These are phyloP conservation scores for Rhagophthalmus giganteus DNA, from an alignment of 2,888 invertebrate species.

Conservation along the genomic window DNA sequence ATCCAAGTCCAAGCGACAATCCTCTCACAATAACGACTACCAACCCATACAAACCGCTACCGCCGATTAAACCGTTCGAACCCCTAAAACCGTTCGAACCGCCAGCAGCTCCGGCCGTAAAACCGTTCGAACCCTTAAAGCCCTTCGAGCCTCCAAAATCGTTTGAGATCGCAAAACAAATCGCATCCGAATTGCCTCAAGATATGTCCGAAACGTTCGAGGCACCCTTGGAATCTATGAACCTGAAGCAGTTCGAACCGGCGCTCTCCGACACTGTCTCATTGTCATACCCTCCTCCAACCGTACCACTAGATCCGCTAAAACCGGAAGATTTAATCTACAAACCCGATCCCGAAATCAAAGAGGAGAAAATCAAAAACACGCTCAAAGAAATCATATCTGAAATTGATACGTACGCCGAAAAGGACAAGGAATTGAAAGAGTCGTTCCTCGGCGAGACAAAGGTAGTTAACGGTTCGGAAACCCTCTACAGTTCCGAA, in stretches of 20 bases:
- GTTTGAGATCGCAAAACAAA: constrained; percentile 48
- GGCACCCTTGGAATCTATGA: neutral
- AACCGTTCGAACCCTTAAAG: constrained; percentile 47
- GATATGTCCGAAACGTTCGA: neutral
- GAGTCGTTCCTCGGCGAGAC: constrained; percentile 23
- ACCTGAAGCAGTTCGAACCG: constrained; percentile 1
- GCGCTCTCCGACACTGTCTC: neutral
- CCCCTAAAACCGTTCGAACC: constrained; percentile 41
- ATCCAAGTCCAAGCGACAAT: no score
- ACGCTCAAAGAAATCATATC: constrained; percentile 64
- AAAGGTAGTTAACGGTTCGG: constrained; percentile 14
- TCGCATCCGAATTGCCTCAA: constrained; percentile 27
- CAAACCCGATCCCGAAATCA: constrained; percentile 51
- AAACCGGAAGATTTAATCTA: no score
- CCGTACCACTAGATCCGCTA: no score
- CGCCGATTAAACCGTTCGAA: neutral
- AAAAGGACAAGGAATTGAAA: constrained; percentile 52
- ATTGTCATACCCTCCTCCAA: neutral
- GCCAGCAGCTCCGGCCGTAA: constrained; percentile 22
- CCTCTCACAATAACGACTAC: neutral
- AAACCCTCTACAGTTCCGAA: constrained; percentile 34
- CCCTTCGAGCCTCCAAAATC: constrained; percentile 50
- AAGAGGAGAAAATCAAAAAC: constrained; percentile 61
- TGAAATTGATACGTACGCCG: constrained; percentile 63
- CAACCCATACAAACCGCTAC: neutral